Conservation (phyloP, 2,113 vertebrate genomes). For the Crotalus helleri region DNA sequence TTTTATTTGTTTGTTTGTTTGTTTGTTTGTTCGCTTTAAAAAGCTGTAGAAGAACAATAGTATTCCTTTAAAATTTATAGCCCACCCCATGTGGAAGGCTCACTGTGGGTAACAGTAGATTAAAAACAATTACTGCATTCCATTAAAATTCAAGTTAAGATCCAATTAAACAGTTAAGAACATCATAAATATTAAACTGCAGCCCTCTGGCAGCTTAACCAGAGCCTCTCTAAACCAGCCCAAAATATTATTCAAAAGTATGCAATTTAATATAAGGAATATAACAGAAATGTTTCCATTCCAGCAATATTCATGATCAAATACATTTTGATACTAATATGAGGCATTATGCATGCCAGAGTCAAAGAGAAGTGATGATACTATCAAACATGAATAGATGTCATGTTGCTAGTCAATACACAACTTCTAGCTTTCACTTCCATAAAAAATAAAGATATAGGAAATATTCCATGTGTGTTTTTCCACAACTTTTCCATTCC, state of each 20-base stretch:
- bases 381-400: slow-evolving; percentile 10
- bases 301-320: not conserved
- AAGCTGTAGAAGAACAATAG: not conserved
- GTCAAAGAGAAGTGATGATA: not conserved
- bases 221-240: slow-evolving; percentile 5
- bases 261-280: not conserved
- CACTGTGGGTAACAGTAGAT: slow-evolving; percentile 19
- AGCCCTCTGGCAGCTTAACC: slow-evolving; percentile 25
- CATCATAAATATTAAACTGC: slow-evolving; percentile 27
- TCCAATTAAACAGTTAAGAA: slow-evolving; percentile 32
- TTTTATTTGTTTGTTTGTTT: not conserved
- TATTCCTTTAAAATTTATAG: slow-evolving; percentile 23
- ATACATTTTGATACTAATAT: not conserved
- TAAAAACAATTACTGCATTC: slow-evolving; percentile 28
- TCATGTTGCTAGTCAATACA: not conserved
- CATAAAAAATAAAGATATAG: not conserved
- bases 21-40: not conserved
- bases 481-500: not conserved
- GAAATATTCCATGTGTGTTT: not conserved
- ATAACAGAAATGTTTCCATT: fast-evolving
- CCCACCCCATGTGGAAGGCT: slow-evolving; percentile 14
- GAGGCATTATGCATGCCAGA: not conserved
- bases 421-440: not conserved
- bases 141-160: slow-evolving; percentile 30
- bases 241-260: slow-evolving; percentile 13